Evolutionary conservation across 2,797 vertebrate genomes (phyloP).

Genomic region (Apogon hyalosoma): DNA sequence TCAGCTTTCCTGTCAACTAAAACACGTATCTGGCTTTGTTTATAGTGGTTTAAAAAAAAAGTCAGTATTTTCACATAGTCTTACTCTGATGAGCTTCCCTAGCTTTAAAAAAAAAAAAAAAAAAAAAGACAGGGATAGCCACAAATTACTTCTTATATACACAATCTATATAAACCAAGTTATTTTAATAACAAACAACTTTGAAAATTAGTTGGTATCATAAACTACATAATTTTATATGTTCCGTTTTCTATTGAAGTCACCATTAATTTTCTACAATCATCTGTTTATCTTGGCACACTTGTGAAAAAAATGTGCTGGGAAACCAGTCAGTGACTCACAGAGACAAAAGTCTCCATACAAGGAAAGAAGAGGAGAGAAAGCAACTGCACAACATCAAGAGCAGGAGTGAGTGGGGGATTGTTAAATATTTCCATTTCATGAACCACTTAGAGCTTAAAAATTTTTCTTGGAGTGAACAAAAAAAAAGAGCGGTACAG

Average conservation of each 20-base stretch:
- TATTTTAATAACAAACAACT: no score
- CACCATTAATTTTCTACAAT: background rate
- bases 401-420: background rate
- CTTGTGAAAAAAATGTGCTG: constrained; percentile 3
- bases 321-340: constrained; percentile 33
- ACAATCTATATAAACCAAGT: background rate
- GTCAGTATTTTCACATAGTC: no score
- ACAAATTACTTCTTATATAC: no score
- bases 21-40: no score
- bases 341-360: constrained; percentile 42
- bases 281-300: constrained; percentile 50
- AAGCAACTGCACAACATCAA: constrained; percentile 17
- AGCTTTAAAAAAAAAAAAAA: no score
- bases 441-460: background rate
- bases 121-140: no score
- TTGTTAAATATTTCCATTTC: background rate
- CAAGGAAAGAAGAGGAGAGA: constrained; percentile 45
- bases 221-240: background rate
- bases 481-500: no score
- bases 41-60: no score
- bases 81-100: no score
- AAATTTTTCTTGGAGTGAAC: no score
- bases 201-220: background rate
- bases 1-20: no score
- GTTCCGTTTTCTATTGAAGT: constrained; percentile 8